A percentile compares a stretch with the other conserved stretches of the same genome.
Conservation (phyloP, 2,797 vertebrate genomes). For the Coilia nasus region DNA sequence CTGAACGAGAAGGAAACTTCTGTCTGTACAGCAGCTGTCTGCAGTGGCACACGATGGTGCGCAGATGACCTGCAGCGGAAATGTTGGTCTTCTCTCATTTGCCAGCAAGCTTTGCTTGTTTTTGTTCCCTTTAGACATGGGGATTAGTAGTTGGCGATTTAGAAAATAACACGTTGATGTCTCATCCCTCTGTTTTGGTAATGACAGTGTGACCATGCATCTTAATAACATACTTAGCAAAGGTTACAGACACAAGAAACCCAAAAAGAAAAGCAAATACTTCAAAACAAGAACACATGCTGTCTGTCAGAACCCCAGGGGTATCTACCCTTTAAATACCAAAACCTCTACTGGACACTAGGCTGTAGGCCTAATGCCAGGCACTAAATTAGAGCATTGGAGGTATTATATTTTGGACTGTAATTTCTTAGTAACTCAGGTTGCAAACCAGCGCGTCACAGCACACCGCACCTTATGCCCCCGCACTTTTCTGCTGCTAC, state of each 20-base stretch:
- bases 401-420: no score
- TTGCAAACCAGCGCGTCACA: no score
- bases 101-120: background rate
- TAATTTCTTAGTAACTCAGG: no score
- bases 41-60: slow-evolving; percentile 22
- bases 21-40: slow-evolving; percentile 84
- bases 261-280: background rate
- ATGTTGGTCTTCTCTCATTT: background rate
- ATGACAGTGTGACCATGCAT: no score
- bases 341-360: no score
- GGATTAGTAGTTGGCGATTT: no score
- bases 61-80: background rate
- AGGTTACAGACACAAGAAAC: background rate
- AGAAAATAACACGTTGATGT: no score
- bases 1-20: slow-evolving; percentile 75
- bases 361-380: no score
- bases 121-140: background rate
- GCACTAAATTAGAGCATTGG: no score
- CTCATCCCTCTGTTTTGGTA: no score
- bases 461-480: no score
- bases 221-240: background rate
- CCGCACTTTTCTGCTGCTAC: no score
- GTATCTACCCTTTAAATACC: background rate
- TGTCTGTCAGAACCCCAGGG: background rate
- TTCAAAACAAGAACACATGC: background rate